A percentile compares a stretch with the other conserved stretches of the same genome.
Conservation (phyloP, 2,797 vertebrate species). For the Pogoniulus pusillus region DNA sequence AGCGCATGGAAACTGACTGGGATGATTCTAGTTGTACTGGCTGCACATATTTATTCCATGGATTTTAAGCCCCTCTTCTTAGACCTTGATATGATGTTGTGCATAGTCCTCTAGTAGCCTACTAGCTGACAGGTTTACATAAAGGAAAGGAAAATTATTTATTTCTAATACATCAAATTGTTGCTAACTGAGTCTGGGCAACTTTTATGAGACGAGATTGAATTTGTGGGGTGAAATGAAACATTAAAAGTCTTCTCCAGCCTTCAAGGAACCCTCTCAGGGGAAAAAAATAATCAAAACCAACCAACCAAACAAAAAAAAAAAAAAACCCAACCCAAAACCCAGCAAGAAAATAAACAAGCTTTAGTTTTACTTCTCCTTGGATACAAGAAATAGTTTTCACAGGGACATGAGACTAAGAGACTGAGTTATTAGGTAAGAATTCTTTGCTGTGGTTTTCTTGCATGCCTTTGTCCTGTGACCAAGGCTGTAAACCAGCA, state of each 20-base stretch:
- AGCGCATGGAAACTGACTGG: neutral
- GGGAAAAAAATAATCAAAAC: neutral
- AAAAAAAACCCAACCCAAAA: neutral
- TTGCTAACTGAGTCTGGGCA: neutral
- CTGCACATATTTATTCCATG: neutral
- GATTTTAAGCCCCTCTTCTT: neutral
- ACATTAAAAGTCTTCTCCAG: neutral
- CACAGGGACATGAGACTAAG: neutral
- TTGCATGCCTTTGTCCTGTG: conserved; percentile 24
- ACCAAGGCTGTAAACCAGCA: neutral
- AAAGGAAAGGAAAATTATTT: neutral
- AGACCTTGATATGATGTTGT: neutral
- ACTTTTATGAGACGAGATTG: neutral
- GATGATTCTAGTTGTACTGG: fast-evolving
- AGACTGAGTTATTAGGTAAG: neutral
- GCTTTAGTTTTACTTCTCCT: neutral
- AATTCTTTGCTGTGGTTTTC: neutral
- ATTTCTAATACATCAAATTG: neutral
- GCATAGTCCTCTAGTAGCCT: neutral
- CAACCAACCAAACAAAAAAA: too few relatives aligned
- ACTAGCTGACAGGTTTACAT: neutral
- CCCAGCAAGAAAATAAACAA: neutral
- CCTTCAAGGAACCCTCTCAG: neutral
- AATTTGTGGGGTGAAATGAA: neutral
- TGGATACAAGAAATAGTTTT: conserved; percentile 10